phyloP scores from a whole-genome alignment of 2,888 invertebrate genomes.

The Siphonodentalium dalli region DNA sequence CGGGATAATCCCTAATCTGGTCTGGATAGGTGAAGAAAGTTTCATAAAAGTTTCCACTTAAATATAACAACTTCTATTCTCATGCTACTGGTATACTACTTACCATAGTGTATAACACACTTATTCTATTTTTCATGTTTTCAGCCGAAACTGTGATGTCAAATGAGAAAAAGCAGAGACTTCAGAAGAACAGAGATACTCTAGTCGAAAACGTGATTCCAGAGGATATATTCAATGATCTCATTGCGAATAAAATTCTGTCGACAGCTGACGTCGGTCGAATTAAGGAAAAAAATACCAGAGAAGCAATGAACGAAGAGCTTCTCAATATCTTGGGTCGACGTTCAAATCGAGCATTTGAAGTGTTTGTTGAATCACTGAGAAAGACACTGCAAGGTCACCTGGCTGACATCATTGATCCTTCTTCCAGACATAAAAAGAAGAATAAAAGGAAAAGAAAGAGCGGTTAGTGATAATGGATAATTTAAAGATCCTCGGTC shows the following conservation, averaged over 20 bases:
- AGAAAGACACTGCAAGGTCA: conserved; percentile 42
- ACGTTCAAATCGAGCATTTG: conserved; percentile 41
- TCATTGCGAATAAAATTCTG: conserved; percentile 34
- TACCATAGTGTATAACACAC: too few relatives aligned
- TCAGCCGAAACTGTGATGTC: conserved; percentile 39
- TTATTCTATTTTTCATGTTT: conserved; percentile 9
- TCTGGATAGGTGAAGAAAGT: too few relatives aligned
- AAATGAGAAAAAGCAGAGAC: conserved; percentile 36
- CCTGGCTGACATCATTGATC: conserved; percentile 39
- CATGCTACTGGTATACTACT: too few relatives aligned
- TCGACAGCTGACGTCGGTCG: conserved; percentile 11
- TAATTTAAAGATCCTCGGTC: too few relatives aligned
- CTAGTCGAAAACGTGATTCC: conserved; percentile 47
- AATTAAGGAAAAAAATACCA: conserved; percentile 32
- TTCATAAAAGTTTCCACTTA: too few relatives aligned
- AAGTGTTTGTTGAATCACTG: conserved; percentile 40
- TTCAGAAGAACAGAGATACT: conserved; percentile 36
- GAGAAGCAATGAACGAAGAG: conserved; percentile 40
- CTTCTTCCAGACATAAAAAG: neutral
- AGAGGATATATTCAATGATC: conserved; percentile 47
- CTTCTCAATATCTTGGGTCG: conserved; percentile 39
- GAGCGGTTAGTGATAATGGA: too few relatives aligned
- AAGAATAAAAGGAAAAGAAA: neutral
- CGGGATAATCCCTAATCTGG: too few relatives aligned
- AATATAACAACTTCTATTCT: too few relatives aligned